Conservation (phyloP, 2,888 invertebrate genomes). For the Baccha elongata region DNA sequence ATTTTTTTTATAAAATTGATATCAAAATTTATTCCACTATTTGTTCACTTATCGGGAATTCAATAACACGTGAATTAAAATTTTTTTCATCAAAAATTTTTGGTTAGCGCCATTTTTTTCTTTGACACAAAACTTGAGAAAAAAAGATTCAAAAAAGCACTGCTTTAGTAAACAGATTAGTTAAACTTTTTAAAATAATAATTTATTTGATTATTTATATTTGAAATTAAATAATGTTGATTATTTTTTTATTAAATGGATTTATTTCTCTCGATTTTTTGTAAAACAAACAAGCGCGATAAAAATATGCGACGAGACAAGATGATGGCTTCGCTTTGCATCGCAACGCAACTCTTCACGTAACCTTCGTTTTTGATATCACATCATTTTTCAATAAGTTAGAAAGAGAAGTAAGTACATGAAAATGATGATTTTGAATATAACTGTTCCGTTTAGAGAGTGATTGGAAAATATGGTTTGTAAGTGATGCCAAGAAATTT, state of each 20-base stretch:
- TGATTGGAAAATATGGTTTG: not conserved
- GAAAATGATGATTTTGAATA: not conserved
- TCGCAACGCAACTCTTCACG: constrained; percentile 12
- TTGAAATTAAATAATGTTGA: constrained; percentile 7
- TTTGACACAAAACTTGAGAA: constrained; percentile 22
- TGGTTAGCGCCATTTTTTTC: constrained; percentile 71
- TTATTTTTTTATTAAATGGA: constrained; percentile 51
- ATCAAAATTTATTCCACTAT: constrained; percentile 7
- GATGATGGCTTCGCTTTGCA: constrained; percentile 57
- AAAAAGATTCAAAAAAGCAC: constrained; percentile 26
- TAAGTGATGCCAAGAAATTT: constrained; percentile 14
- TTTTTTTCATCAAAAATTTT: constrained; percentile 41
- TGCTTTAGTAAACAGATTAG: not conserved
- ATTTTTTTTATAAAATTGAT: not conserved
- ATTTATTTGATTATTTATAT: not conserved
- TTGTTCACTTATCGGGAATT: not conserved
- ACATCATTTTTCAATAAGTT: not conserved
- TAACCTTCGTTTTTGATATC: not conserved
- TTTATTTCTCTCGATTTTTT: constrained; percentile 9
- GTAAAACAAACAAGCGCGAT: constrained; percentile 62
- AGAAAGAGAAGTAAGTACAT: not conserved
- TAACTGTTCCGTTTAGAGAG: not conserved
- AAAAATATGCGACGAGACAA: constrained; percentile 23
- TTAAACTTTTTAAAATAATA: not conserved
- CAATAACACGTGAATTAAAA: constrained; percentile 59